Evolutionary conservation across 2,888 invertebrate species (phyloP).

Genomic region (Xanthorhoe spadicearia): DNA sequence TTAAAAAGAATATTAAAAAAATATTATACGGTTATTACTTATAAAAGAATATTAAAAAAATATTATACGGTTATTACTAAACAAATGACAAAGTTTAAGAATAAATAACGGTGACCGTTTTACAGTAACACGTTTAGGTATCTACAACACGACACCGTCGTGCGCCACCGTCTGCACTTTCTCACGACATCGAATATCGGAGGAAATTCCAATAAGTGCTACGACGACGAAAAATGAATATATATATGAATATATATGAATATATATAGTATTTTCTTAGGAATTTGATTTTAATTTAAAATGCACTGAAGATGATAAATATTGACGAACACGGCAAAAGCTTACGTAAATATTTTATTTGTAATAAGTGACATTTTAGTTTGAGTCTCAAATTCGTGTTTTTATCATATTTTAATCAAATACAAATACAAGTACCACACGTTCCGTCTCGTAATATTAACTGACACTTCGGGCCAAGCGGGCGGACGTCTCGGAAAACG

Average conservation of each 20-base stretch:
- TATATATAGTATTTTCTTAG: conserved; percentile 8
- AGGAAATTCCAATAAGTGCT: conserved; percentile 14
- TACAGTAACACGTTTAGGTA: neutral
- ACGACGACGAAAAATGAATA: conserved; percentile 6
- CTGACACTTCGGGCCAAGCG: neutral
- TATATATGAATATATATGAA: no score
- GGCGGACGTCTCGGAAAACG: neutral
- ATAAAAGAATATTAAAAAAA: no score
- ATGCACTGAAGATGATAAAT: neutral
- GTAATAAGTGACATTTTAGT: neutral
- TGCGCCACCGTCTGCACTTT: conserved; percentile 13
- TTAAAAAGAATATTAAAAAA: no score
- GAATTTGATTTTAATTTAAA: conserved; percentile 1
- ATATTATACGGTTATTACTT: no score
- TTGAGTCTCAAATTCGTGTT: neutral
- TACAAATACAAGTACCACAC: no score
- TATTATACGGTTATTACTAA: no score
- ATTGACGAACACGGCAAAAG: neutral
- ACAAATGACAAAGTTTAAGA: no score
- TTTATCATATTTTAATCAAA: no score
- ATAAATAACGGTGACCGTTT: no score
- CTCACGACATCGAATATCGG: conserved; percentile 18
- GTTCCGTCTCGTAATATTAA: neutral
- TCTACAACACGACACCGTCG: conserved; percentile 1
- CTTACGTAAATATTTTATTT: neutral